phyloP scores from a whole-genome alignment of 2,888 invertebrate genomes.

The Sussaba pulchella region DNA sequence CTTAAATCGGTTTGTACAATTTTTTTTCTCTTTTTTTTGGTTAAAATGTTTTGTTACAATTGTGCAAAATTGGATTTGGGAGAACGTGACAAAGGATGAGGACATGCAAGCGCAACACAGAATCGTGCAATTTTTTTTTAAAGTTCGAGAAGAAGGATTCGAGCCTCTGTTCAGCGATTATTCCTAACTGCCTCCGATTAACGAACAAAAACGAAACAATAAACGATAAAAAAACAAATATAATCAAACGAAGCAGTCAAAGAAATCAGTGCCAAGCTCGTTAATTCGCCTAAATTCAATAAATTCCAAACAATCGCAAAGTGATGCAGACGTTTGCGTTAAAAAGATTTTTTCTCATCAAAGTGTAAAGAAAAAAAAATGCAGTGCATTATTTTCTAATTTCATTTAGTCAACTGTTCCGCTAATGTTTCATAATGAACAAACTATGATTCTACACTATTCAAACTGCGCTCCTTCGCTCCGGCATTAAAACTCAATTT shows the following conservation, averaged over 20 bases:
- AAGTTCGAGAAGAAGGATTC: conserved; percentile 29
- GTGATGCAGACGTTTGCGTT: conserved; percentile 22
- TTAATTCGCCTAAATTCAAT: neutral
- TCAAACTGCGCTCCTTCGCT: conserved; percentile 33
- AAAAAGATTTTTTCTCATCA: neutral
- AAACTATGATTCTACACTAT: conserved; percentile 8
- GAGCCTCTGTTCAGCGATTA: conserved; percentile 26
- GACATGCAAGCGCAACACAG: conserved; percentile 3
- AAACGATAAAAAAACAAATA: too few species aligned
- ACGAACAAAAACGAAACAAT: neutral
- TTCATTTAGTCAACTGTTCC: conserved; percentile 15
- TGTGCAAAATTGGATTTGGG: neutral
- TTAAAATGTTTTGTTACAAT: neutral
- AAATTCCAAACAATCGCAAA: conserved; percentile 10
- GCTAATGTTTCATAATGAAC: conserved; percentile 28
- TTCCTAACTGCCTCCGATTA: conserved; percentile 5
- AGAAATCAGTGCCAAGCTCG: conserved; percentile 18
- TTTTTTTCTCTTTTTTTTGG: neutral
- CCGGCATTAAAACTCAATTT: neutral
- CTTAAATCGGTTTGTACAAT: neutral
- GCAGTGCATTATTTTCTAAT: neutral
- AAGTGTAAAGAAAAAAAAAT: neutral
- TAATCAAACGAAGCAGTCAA: conserved; percentile 11
- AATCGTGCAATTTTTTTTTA: conserved; percentile 7
- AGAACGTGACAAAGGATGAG: neutral